These are phyloP conservation scores for Chionoecetes opilio DNA, from an alignment of 1,140 invertebrate genomes.

Conservation along the genomic window DNA sequence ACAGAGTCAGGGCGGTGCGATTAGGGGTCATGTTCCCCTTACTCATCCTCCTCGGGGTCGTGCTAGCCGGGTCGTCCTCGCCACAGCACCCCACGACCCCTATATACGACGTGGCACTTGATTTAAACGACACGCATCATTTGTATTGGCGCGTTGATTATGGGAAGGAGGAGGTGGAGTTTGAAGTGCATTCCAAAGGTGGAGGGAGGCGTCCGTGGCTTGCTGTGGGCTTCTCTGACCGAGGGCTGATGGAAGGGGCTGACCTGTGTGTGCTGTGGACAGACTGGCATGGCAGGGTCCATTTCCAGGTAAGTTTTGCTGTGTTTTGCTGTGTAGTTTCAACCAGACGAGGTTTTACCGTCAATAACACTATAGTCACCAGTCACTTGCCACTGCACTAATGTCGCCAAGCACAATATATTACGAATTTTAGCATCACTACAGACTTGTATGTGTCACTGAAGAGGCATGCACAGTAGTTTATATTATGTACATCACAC, in stretches of 20 bases:
- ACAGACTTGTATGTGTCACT: too few species aligned
- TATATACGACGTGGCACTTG: constrained; percentile 66
- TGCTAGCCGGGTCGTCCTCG: neutral
- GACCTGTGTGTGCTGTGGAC: constrained; percentile 94
- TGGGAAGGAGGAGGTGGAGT: constrained; percentile 35
- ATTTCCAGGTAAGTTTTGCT: constrained; percentile 87
- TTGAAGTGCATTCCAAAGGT: constrained; percentile 71
- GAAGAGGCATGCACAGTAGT: too few species aligned
- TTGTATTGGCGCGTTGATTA: constrained; percentile 68
- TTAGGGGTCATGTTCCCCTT: neutral
- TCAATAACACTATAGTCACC: too few species aligned
- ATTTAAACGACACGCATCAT: constrained; percentile 71
- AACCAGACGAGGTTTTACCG: too few species aligned
- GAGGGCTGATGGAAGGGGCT: constrained; percentile 90
- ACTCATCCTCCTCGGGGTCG: constrained; percentile 2
- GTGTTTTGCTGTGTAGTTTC: neutral
- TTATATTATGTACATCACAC: too few species aligned
- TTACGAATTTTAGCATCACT: too few species aligned
- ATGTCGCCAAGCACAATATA: too few species aligned
- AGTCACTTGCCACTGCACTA: too few species aligned
- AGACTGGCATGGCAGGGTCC: constrained; percentile 87
- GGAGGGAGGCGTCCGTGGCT: constrained; percentile 87
- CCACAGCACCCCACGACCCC: neutral
- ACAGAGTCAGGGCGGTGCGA: neutral
- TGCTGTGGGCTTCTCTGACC: constrained; percentile 95